phyloP scores from a whole-genome alignment of 2,113 vertebrate genomes.

The Bubo blakistoni region DNA sequence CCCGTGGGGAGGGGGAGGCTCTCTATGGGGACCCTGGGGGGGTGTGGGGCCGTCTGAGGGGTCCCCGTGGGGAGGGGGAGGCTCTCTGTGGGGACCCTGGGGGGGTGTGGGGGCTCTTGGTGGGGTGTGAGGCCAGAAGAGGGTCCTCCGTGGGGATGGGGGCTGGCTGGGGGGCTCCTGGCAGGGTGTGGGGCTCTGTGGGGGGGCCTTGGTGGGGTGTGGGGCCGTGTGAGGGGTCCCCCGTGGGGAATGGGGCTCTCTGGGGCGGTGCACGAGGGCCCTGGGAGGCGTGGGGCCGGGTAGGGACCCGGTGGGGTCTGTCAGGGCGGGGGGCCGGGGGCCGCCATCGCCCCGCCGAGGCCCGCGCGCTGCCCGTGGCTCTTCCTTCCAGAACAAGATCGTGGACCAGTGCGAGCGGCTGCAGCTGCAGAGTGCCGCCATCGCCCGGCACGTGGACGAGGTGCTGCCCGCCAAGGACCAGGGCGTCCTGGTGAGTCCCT shows the following conservation, averaged over 20 bases:
- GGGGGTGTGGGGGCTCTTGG: no score
- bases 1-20: no score
- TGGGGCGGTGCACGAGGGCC: neutral
- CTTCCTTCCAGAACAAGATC: conserved; percentile 78
- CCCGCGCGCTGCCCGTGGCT: neutral
- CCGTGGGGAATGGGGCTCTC: neutral
- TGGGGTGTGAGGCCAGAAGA: no score
- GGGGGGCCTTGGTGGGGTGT: no score
- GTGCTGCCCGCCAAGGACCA: conserved; percentile 83
- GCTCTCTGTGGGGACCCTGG: no score
- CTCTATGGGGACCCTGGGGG: neutral
- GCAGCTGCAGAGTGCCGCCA: conserved; percentile 85
- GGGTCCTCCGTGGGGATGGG: neutral
- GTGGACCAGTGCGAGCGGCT: conserved; percentile 91
- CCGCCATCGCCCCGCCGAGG: fast-evolving
- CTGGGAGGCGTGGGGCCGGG: fast-evolving
- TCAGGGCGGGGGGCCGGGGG: neutral
- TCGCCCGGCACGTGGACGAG: conserved; percentile 79
- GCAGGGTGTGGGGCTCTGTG: no score
- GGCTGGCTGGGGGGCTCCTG: neutral
- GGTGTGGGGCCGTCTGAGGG: neutral
- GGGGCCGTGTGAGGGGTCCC: neutral
- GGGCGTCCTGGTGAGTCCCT: conserved; percentile 77
- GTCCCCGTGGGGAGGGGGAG: neutral
- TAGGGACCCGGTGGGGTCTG: neutral